These are phyloP conservation scores for Cichladusa arquata DNA, from an alignment of 2,113 vertebrate species.

Conservation along the genomic window DNA sequence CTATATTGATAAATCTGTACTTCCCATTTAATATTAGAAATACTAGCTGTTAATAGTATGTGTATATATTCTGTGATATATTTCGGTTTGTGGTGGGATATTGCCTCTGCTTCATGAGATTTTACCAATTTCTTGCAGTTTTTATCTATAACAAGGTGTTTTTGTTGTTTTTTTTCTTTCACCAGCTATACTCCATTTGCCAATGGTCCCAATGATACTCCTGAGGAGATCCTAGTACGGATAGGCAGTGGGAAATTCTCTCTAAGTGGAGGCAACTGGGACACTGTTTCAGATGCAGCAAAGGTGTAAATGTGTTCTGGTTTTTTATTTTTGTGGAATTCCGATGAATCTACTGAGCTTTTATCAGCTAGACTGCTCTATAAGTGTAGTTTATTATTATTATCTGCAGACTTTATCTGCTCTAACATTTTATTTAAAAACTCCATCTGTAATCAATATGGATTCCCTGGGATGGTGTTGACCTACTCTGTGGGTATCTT, in stretches of 20 bases:
- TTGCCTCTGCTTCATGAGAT: rapidly evolving
- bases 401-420: background rate
- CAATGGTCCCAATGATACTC: slow-evolving; percentile 94
- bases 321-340: background rate
- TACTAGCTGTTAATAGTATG: background rate
- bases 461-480: background rate
- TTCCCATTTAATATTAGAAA: background rate
- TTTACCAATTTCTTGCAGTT: background rate
- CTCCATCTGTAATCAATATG: background rate
- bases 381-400: background rate
- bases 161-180: background rate
- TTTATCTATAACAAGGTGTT: background rate
- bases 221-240: slow-evolving; percentile 92
- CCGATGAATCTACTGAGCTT: background rate
- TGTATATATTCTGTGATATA: background rate
- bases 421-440: background rate
- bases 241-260: slow-evolving; percentile 97
- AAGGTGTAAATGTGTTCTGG: slow-evolving; percentile 80
- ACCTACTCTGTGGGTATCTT: background rate
- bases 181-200: slow-evolving; percentile 93
- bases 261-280: slow-evolving; percentile 94
- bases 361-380: background rate
- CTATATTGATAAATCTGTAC: background rate
- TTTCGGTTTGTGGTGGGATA: background rate
- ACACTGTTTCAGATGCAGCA: slow-evolving; percentile 92